A percentile compares a stretch with the other conserved stretches of the same genome.
phyloP scores from a whole-genome alignment of 2,113 vertebrate genomes.

The Edolisoma coerulescens region DNA sequence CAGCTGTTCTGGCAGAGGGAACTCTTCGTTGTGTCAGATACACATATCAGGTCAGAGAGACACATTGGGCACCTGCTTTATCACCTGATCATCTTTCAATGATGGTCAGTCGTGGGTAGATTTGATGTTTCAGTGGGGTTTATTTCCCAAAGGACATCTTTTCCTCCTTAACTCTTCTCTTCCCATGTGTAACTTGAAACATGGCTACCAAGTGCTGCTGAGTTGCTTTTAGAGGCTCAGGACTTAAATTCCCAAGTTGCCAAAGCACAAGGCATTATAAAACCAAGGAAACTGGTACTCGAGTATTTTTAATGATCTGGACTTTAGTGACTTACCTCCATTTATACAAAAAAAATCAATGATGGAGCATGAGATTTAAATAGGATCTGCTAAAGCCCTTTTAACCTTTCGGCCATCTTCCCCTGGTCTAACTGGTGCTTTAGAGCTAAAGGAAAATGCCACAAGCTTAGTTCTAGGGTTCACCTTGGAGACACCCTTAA shows the following conservation, averaged over 20 bases:
- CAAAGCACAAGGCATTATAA: not conserved
- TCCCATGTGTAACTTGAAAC: not conserved
- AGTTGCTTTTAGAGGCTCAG: not conserved
- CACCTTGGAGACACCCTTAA: not conserved
- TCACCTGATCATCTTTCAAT: not conserved
- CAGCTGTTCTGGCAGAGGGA: not conserved
- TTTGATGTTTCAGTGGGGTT: not conserved
- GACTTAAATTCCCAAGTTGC: not conserved
- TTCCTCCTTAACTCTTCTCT: not conserved
- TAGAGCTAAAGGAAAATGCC: not conserved
- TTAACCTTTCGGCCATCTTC: not conserved
- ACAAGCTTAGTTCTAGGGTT: not conserved
- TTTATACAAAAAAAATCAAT: not conserved
- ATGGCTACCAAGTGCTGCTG: not conserved
- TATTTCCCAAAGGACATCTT: not conserved
- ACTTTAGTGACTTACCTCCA: not conserved
- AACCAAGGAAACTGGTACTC: not conserved
- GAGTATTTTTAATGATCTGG: not conserved
- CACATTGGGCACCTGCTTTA: not conserved
- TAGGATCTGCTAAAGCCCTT: not conserved
- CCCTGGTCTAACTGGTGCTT: not conserved
- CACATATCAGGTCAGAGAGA: not conserved
- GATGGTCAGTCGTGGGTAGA: accelerated
- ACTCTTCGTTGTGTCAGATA: not conserved
- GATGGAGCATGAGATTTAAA: not conserved